Evolutionary conservation across 2,888 invertebrate species (phyloP).

Genomic region (Drosophila nr. fundita): DNA sequence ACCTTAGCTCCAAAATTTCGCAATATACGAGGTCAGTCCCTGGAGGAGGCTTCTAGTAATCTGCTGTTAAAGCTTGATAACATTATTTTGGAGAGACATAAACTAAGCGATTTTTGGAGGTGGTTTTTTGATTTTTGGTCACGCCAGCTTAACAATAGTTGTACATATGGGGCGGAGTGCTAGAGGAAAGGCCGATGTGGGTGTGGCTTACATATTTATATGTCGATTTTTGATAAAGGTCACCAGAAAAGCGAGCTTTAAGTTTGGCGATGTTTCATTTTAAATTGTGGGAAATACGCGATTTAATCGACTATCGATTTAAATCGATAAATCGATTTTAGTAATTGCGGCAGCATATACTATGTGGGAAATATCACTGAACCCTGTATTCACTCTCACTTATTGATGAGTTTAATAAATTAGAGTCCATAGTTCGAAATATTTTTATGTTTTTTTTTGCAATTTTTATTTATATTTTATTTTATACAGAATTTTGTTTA

Average conservation of each 20-base stretch:
- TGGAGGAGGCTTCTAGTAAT: not conserved
- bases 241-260: not conserved
- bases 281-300: no score
- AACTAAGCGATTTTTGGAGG: not conserved
- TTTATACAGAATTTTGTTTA: not conserved
- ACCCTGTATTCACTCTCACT: not conserved
- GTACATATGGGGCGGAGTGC: not conserved
- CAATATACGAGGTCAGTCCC: not conserved
- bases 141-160: no score
- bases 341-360: no score
- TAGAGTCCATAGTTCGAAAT: not conserved
- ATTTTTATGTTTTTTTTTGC: not conserved
- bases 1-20: not conserved
- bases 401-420: not conserved
- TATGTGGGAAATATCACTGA: not conserved
- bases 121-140: not conserved
- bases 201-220: not conserved
- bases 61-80: not conserved
- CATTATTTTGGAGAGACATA: not conserved
- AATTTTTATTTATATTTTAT: not conserved
- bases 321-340: no score
- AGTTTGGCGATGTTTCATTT: not conserved
- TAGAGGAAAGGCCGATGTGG: rapidly evolving
- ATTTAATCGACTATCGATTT: no score
- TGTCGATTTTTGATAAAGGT: not conserved